Conservation (phyloP, 2,888 invertebrate species). For the Coleophora deauratella region DNA sequence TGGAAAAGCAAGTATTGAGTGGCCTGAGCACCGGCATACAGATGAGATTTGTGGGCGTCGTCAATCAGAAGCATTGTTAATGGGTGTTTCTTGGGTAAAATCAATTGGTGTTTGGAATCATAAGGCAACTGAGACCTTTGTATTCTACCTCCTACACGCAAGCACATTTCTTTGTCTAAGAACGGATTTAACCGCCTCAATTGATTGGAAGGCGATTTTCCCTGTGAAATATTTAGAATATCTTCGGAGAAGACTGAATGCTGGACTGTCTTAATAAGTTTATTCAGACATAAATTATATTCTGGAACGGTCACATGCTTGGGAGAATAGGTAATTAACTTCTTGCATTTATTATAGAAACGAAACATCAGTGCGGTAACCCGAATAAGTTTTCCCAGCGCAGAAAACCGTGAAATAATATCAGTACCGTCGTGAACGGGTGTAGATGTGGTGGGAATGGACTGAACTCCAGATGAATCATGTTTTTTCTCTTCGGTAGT, state of each 20-base stretch:
- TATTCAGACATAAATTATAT: background rate
- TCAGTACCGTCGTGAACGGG: too few species aligned
- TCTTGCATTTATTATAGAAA: background rate
- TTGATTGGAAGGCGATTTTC: background rate
- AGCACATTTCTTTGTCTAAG: background rate
- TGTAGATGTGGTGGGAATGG: too few species aligned
- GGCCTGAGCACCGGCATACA: background rate
- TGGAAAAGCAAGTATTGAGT: background rate
- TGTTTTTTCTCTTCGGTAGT: too few species aligned
- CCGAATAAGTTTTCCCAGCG: background rate
- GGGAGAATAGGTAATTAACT: background rate
- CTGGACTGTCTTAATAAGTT: background rate
- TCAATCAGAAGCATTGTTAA: background rate
- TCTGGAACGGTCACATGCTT: background rate
- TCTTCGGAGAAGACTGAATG: background rate
- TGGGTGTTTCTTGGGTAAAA: background rate
- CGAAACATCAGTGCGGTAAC: background rate
- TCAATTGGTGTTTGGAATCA: background rate
- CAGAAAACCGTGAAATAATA: too few species aligned
- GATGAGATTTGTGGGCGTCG: background rate
- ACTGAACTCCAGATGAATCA: too few species aligned
- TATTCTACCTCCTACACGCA: background rate
- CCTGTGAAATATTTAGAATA: background rate
- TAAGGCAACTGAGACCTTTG: background rate
- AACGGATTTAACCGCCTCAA: background rate